phyloP scores from a whole-genome alignment of 2,888 invertebrate species.

The Ophion costatus region DNA sequence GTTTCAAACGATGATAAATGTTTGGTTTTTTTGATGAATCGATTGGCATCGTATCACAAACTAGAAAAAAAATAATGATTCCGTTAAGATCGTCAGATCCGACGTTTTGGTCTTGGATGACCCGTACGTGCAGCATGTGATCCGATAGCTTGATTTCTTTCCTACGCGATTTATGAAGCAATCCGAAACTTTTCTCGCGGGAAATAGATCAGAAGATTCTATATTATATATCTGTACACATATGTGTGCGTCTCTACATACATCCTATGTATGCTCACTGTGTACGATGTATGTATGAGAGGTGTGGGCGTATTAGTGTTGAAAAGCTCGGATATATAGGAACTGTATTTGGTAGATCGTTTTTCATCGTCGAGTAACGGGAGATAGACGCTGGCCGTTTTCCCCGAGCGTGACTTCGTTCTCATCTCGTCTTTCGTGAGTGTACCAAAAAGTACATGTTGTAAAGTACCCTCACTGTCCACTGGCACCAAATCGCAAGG shows the following conservation, averaged over 20 bases:
- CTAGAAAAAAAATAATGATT: too few relatives aligned
- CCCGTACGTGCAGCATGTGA: conserved; percentile 5
- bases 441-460: conserved; percentile 35
- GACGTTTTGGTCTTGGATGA: not conserved
- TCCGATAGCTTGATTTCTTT: conserved; percentile 29
- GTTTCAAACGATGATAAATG: too few relatives aligned
- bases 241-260: conserved; percentile 13
- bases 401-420: conserved; percentile 59
- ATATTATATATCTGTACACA: conserved; percentile 2
- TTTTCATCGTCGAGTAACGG: conserved; percentile 63
- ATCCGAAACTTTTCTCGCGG: conserved; percentile 49
- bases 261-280: not conserved
- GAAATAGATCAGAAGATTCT: conserved; percentile 28
- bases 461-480: conserved; percentile 34
- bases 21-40: too few relatives aligned
- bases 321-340: conserved; percentile 41
- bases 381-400: conserved; percentile 48
- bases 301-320: conserved; percentile 3
- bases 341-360: conserved; percentile 59
- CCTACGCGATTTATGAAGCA: conserved; percentile 54
- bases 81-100: too few relatives aligned
- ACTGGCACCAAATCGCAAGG: conserved; percentile 58
- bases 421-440: conserved; percentile 56
- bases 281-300: not conserved
- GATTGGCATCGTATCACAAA: too few relatives aligned